These are phyloP conservation scores for Ascidia mentula DNA, from an alignment of 23 tunicate species.

Conservation along the genomic window DNA sequence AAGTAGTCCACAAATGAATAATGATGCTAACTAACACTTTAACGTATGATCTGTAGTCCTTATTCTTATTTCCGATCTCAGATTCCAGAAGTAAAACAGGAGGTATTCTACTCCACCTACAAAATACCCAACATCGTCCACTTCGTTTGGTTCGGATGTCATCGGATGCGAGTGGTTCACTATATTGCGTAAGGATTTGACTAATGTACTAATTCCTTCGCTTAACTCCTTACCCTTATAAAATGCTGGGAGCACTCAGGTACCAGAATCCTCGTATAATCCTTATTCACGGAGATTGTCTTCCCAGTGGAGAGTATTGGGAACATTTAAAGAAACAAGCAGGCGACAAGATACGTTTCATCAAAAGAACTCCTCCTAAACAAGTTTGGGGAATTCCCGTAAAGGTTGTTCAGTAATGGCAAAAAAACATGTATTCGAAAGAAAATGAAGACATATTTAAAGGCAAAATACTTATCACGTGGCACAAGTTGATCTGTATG, in stretches of 20 bases:
- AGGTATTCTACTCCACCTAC: background rate
- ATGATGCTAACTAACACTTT: too few relatives aligned
- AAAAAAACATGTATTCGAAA: too few relatives aligned
- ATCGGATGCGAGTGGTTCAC: slow-evolving; percentile 24
- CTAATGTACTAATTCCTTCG: background rate
- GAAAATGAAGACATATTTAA: too few relatives aligned
- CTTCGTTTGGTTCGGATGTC: slow-evolving; percentile 69
- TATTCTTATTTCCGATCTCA: too few relatives aligned
- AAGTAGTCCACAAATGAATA: too few relatives aligned
- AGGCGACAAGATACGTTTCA: slow-evolving; percentile 36
- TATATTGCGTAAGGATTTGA: slow-evolving; percentile 41
- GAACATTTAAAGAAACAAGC: slow-evolving; percentile 16
- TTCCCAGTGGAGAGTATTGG: slow-evolving; percentile 57
- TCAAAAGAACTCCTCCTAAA: slow-evolving; percentile 59
- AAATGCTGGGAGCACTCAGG: slow-evolving; percentile 35
- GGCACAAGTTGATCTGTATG: too few relatives aligned
- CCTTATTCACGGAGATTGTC: slow-evolving; percentile 67
- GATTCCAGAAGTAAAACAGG: slow-evolving; percentile 40
- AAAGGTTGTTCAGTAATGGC: too few relatives aligned
- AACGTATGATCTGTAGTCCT: too few relatives aligned
- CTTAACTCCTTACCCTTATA: background rate
- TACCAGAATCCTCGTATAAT: slow-evolving; percentile 51
- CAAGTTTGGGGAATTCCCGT: slow-evolving; percentile 44
- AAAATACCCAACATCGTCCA: slow-evolving; percentile 58
- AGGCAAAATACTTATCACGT: too few relatives aligned